Base-by-base conservation (phyloP, 37 sponge, comb jelly and placozoan genomes). In the Chondrilla cf. caribensis region DNA sequence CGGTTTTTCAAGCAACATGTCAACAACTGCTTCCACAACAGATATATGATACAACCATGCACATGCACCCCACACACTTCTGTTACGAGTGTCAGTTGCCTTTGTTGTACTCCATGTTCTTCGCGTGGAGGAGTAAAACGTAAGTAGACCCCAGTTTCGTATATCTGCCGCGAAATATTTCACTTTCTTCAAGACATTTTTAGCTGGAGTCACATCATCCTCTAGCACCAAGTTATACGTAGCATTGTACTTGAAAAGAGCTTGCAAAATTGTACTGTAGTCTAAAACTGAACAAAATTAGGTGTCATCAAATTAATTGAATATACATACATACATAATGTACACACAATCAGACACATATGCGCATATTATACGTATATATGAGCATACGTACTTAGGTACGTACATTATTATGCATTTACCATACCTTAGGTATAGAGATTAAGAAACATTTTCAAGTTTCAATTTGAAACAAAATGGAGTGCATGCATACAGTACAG, bases 151-250 rank as follows among this genome's bases (percentile, higher is more conserved):
- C 41, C 41, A 73, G 18, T 73, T 40, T 73, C 40, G 2, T n/a
- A 73, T 21, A 4, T 58, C 58, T 15, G 11, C 47, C 35, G 81
- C 62, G 38, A 14, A 81, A 21, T 43, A 26, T 19, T 82, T 38
- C 21, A 43, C 70, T 39, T 82, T 82, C 36, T 70, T 31, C 7
- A 82, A 36, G 51, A 36, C 71, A 54, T 82, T 1, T 31, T 82
- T 82, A 1, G 83, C 83, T 15, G 71, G 70, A 22, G 38, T 51
- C 36, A 82, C 33, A 47, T 82, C 83, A 82, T 82, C 83, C 41
- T 82, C 83, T 18, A 82, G 29, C 28, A 82, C 29, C 28, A 82
- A 37, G 36, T 58, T 70, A 31, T 70, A 82, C 5, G 21, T 32
- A 22, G 70, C 51, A 2, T 82, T 28, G 83, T 51, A 70, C 22